Conservation (phyloP, 2,113 vertebrate genomes). For the Rhinolophus sinicus region DNA sequence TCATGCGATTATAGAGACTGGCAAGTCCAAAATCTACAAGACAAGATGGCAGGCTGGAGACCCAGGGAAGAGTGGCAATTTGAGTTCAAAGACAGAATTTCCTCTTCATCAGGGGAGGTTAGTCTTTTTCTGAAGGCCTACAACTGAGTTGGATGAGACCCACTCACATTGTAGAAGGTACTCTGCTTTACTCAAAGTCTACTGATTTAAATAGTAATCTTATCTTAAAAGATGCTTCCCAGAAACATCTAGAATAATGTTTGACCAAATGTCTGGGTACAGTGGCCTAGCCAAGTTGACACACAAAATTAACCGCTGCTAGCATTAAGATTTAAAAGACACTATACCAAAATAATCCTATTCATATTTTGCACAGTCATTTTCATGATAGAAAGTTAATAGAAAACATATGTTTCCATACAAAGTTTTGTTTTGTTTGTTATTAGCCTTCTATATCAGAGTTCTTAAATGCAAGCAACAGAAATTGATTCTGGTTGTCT, state of each 20-base stretch:
- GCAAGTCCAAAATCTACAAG: background rate
- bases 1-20: background rate
- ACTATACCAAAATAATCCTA: background rate
- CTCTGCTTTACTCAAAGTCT: background rate
- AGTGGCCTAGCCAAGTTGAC: background rate
- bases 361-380: background rate
- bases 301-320: background rate
- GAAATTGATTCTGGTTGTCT: background rate
- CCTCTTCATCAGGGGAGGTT: background rate
- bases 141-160: background rate
- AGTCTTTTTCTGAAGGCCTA: background rate
- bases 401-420: background rate
- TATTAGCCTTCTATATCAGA: background rate
- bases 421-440: background rate
- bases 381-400: background rate
- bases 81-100: background rate
- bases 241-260: background rate
- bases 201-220: background rate
- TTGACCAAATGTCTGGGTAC: background rate
- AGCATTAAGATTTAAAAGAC: background rate
- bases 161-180: background rate
- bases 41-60: background rate
- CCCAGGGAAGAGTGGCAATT: background rate
- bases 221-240: background rate
- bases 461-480: background rate